A percentile compares a stretch with the other conserved stretches of the same genome.
phyloP scores from a whole-genome alignment of 2,797 vertebrate species.

The Oreochromis grahami region DNA sequence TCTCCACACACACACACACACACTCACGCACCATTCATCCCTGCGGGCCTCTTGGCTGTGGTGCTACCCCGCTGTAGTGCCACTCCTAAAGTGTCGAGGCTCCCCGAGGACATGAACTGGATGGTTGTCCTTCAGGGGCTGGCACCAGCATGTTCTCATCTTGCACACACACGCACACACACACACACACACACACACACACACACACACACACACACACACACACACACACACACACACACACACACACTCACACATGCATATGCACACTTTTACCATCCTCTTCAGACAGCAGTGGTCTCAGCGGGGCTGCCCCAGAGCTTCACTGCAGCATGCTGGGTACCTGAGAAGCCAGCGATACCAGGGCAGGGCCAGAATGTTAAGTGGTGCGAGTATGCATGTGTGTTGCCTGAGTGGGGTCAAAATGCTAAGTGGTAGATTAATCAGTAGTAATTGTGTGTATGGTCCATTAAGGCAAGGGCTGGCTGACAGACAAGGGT shows the following conservation, averaged over 20 bases:
- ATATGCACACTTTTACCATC: slow-evolving; percentile 9
- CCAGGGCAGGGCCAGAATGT: slow-evolving; percentile 51
- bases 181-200: slow-evolving; percentile 1
- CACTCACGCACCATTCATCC: background rate
- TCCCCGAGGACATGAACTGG: slow-evolving; percentile 52
- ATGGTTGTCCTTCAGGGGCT: slow-evolving; percentile 42
- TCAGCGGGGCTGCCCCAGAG: slow-evolving; percentile 60
- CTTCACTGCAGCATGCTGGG: slow-evolving; percentile 46
- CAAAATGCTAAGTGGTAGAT: slow-evolving; percentile 67
- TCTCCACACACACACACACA: background rate
- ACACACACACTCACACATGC: slow-evolving; percentile 4
- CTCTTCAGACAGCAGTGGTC: slow-evolving; percentile 64
- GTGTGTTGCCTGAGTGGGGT: slow-evolving; percentile 53
- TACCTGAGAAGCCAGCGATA: slow-evolving; percentile 62
- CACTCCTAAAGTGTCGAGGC: slow-evolving; percentile 43
- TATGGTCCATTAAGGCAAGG: slow-evolving; percentile 62
- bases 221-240: slow-evolving; percentile 7
- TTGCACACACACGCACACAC: slow-evolving; percentile 2
- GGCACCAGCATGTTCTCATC: slow-evolving; percentile 26
- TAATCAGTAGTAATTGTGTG: slow-evolving; percentile 71
- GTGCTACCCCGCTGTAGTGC: slow-evolving; percentile 52
- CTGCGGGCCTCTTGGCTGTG: slow-evolving; percentile 26
- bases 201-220: slow-evolving; percentile 9
- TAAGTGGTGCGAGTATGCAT: slow-evolving; percentile 45
- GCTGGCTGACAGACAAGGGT: slow-evolving; percentile 43